phyloP scores from a whole-genome alignment of 2,113 vertebrate genomes.

The Empidonax alnorum region DNA sequence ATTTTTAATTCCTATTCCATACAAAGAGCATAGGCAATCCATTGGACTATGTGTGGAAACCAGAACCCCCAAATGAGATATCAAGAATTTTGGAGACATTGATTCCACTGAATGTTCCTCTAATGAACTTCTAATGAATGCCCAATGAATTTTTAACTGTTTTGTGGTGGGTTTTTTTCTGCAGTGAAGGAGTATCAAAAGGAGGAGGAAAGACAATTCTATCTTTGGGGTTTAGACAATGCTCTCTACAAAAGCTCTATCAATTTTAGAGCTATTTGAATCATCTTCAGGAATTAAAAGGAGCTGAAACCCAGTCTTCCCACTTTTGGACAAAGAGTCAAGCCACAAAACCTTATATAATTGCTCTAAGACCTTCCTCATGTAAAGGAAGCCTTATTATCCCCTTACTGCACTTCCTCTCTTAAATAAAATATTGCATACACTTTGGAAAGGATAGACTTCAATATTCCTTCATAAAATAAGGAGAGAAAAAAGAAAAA shows the following conservation, averaged over 20 bases:
- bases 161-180: too few species aligned
- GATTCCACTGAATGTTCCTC: neutral
- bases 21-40: neutral
- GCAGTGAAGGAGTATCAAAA: neutral
- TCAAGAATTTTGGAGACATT: neutral
- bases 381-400: neutral
- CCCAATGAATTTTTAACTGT: neutral
- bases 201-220: neutral
- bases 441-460: neutral
- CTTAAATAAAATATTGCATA: neutral
- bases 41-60: rapidly evolving
- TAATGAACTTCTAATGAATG: neutral
- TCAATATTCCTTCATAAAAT: neutral
- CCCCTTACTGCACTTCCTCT: neutral
- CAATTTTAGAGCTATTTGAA: neutral
- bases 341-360: neutral
- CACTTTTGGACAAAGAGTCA: neutral
- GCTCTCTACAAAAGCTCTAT: neutral
- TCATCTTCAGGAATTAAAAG: neutral
- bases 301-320: neutral
- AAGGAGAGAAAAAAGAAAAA: rapidly evolving
- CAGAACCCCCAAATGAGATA: neutral
- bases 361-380: neutral
- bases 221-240: neutral
- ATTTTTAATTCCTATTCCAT: neutral